Conservation (phyloP, 64 coral and sea anemone species). For the Dendronephthya gigantea region DNA sequence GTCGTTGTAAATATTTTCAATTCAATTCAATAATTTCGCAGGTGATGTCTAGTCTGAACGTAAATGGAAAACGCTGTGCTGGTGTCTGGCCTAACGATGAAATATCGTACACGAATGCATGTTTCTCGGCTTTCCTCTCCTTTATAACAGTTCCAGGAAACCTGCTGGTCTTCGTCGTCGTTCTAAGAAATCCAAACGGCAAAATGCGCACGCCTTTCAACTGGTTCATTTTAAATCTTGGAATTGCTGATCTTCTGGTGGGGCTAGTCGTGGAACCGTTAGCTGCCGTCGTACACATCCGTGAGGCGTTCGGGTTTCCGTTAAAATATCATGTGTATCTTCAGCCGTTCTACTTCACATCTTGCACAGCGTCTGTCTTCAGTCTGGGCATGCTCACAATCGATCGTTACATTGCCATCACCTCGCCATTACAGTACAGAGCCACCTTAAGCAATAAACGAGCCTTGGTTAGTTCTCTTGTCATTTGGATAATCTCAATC, state of each 20-base stretch:
- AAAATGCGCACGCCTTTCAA: constrained; percentile 52
- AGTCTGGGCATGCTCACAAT: constrained; percentile 52
- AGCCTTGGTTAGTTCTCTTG: constrained; percentile 15
- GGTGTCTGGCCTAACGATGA: constrained; percentile 27
- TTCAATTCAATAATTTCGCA: too few species aligned
- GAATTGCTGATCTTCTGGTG: constrained; percentile 49
- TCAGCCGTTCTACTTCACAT: constrained; percentile 47
- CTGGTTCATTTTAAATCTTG: constrained; percentile 47
- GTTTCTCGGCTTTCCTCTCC: constrained; percentile 24
- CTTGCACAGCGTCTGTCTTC: constrained; percentile 55
- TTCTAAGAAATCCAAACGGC: constrained; percentile 36
- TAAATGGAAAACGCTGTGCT: neutral
- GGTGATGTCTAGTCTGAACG: neutral
- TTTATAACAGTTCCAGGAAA: constrained; percentile 54
- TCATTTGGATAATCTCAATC: constrained; percentile 42
- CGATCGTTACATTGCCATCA: constrained; percentile 56
- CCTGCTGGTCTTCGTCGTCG: constrained; percentile 34
- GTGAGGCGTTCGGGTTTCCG: constrained; percentile 20
- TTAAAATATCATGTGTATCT: constrained; percentile 25
- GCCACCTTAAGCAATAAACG: constrained; percentile 27
- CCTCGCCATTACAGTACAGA: constrained; percentile 53
- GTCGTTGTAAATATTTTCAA: too few species aligned
- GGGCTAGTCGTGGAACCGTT: constrained; percentile 37
- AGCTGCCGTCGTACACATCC: constrained; percentile 38
- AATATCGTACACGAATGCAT: constrained; percentile 14